Conservation (phyloP, 2,797 vertebrate species). For the Pseudochirops corinnae region DNA sequence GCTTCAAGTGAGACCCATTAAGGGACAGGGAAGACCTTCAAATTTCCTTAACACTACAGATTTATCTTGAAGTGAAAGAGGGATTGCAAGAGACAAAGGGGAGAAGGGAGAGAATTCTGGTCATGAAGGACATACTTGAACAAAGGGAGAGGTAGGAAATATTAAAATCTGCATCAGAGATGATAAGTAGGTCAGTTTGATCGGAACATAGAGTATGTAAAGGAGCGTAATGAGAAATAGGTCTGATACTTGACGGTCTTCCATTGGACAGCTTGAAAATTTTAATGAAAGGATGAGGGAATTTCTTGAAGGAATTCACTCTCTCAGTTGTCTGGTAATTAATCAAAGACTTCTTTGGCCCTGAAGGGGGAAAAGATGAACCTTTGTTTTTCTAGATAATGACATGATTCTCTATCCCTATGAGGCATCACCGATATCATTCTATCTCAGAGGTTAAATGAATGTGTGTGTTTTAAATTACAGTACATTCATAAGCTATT, state of each 20-base stretch:
- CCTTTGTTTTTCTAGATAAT: not conserved
- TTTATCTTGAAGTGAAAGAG: not conserved
- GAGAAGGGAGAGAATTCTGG: not conserved
- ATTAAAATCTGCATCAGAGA: not conserved
- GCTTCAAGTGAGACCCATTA: too few relatives aligned
- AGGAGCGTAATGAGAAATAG: not conserved
- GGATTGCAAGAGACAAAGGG: not conserved
- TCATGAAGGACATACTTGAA: not conserved
- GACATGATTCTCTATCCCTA: not conserved
- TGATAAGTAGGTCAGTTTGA: not conserved
- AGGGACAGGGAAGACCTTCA: too few relatives aligned
- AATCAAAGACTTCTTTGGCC: not conserved
- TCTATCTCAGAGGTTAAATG: not conserved
- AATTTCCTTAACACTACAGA: too few relatives aligned
- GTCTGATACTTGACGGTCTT: not conserved
- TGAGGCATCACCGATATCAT: not conserved
- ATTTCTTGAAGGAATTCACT: not conserved
- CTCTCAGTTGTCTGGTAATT: not conserved
- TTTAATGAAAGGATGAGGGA: not conserved
- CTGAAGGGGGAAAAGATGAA: not conserved
- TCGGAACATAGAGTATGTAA: not conserved
- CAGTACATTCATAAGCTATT: not conserved
- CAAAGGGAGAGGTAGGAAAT: not conserved
- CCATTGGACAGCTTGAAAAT: not conserved
- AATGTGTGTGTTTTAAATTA: slow-evolving; percentile 7